These are phyloP conservation scores for Lophochroa leadbeateri DNA, from an alignment of 2,113 vertebrate species.

Conservation along the genomic window DNA sequence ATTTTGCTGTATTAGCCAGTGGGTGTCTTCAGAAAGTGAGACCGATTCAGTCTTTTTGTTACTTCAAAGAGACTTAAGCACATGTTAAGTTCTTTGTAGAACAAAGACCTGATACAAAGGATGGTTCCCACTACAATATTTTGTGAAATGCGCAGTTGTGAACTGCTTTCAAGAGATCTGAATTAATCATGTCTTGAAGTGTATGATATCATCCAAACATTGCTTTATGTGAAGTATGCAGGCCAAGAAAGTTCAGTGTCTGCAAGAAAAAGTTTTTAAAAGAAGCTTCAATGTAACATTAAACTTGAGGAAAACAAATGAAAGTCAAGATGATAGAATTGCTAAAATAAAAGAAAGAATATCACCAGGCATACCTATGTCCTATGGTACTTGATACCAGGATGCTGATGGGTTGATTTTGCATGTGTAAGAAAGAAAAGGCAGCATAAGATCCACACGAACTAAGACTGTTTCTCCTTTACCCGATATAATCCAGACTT, in stretches of 20 bases:
- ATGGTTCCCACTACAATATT: neutral
- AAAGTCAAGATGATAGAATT: neutral
- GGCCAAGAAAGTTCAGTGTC: neutral
- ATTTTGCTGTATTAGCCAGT: neutral
- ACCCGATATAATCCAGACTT: neutral
- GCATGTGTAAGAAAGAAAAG: neutral
- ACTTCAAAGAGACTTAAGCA: neutral
- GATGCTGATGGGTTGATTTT: neutral
- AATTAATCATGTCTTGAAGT: neutral
- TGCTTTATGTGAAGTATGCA: neutral
- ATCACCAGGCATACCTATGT: neutral
- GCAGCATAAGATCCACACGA: neutral
- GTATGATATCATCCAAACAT: neutral
- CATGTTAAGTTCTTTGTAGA: neutral
- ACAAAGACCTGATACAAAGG: neutral
- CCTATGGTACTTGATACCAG: neutral
- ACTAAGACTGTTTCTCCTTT: neutral
- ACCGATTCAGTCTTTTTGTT: neutral
- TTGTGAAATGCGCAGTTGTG: neutral
- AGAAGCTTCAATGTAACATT: neutral
- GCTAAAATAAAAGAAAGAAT: neutral
- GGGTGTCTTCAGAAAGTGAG: neutral
- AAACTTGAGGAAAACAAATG: neutral
- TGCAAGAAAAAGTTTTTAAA: neutral
- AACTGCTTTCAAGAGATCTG: neutral